Conservation (phyloP, 2,888 invertebrate genomes). For the Dendrolimus pini region DNA sequence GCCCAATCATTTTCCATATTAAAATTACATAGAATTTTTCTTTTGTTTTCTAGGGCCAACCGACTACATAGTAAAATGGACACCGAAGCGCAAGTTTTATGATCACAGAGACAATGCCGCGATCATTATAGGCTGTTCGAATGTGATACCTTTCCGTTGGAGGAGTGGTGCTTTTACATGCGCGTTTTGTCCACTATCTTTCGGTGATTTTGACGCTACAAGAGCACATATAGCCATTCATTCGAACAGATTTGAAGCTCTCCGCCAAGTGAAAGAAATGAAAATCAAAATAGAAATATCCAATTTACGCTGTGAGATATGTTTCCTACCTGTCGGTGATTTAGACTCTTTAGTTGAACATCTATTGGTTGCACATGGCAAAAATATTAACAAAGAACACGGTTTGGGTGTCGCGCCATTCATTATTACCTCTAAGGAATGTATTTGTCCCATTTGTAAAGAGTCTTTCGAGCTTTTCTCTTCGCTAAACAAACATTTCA, state of each 20-base stretch:
- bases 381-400: slow-evolving; percentile 32
- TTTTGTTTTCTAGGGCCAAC: slow-evolving; percentile 9
- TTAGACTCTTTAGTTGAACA: slow-evolving; percentile 45
- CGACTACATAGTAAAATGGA: slow-evolving; percentile 1
- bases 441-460: slow-evolving; percentile 43
- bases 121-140: slow-evolving; percentile 55
- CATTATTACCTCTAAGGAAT: slow-evolving; percentile 33
- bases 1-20: background rate
- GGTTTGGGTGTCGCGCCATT: slow-evolving; percentile 53
- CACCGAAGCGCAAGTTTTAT: slow-evolving; percentile 5
- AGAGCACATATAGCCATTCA: slow-evolving; percentile 41
- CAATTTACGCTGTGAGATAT: slow-evolving; percentile 47
- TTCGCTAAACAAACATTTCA: slow-evolving; percentile 56
- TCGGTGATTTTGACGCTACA: slow-evolving; percentile 46
- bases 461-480: slow-evolving; percentile 46
- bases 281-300: slow-evolving; percentile 54
- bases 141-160: slow-evolving; percentile 61
- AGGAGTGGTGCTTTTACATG: slow-evolving; percentile 52
- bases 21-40: slow-evolving; percentile 1
- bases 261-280: slow-evolving; percentile 32
- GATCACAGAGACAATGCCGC: slow-evolving; percentile 63
- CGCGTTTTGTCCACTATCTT: slow-evolving; percentile 46
- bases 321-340: slow-evolving; percentile 27
- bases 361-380: slow-evolving; percentile 39
- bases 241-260: slow-evolving; percentile 38